Base-by-base conservation (phyloP, 1,140 invertebrate species). In the Hylaeus volcanicus region DNA sequence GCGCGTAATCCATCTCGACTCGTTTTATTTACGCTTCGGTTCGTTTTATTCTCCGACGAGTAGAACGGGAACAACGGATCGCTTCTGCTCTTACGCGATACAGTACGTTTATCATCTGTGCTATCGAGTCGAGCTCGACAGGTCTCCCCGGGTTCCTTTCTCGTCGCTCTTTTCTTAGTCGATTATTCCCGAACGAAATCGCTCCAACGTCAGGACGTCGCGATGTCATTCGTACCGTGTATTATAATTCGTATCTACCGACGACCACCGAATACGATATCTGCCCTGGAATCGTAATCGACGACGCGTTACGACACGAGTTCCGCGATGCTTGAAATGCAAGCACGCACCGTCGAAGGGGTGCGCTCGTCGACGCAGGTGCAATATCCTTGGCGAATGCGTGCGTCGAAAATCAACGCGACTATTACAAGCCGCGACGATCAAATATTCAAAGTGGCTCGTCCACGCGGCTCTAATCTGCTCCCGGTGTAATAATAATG, bases 1-100 rank as follows among this genome's bases (percentile, higher is more conserved):
- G 53, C 71, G 77, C 51, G 66, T 69, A 73, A 84, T 78, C 70
- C 58, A 82, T 84, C 82, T 11, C 51, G 76, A n/a, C 65, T 61
- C 60, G 55, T 45, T 75, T 58, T 58, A 69, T 69, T 56, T 56
- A 48, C 78, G 60, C 78, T 65, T 37, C 58, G 71, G 51, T 51
- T 51, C 51, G 11, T 51, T 51, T 51, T 51, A 51, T 51, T 51
- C 51, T 9, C 6, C 58, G 68, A 72, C 61, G 37, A 6, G 15
- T 12, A 51, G 45, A 61, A 12, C 76, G 64, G 73, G 81, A 82
- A 82, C 81, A 82, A 82, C 81, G 51, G 51, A 2, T 9, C 51
- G 65, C 45, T 81, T 83, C 78, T 83, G 70, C 73, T 65, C 37
- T 71, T 53, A 65, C 82, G 79, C 79, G 55, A 55, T 66, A 26